phyloP scores from a whole-genome alignment of 2,113 vertebrate genomes.

The Laticauda laticaudata region DNA sequence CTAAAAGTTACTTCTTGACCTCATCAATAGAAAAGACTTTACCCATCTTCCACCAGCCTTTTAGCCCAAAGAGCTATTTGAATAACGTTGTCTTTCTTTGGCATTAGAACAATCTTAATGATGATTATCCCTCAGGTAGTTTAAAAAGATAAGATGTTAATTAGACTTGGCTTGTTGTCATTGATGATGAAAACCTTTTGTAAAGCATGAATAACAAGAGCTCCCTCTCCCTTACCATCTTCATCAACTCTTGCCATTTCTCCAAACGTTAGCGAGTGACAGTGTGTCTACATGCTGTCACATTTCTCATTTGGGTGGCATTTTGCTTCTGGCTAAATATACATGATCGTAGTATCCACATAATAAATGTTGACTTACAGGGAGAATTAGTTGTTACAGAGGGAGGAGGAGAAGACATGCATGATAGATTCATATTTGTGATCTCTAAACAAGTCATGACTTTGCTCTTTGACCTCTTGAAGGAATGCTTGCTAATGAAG shows the following conservation, averaged over 20 bases:
- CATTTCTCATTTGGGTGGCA: conserved; percentile 3
- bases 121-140: conserved; percentile 35
- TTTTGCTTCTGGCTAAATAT: conserved; percentile 25
- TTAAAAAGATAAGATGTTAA: conserved; percentile 52
- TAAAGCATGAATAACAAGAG: not conserved
- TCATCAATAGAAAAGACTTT: conserved; percentile 25
- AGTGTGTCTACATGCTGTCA: conserved; percentile 2
- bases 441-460: conserved; percentile 40
- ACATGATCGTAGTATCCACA: not conserved
- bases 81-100: conserved; percentile 40
- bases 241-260: conserved; percentile 13
- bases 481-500: not conserved
- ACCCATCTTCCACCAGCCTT: not conserved
- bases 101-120: conserved; percentile 38
- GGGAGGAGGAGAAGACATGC: not conserved
- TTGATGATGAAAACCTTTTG: conserved; percentile 45
- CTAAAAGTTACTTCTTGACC: not conserved
- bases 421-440: conserved; percentile 15
- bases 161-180: conserved; percentile 27
- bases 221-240: not conserved
- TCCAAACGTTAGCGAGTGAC: conserved; percentile 21
- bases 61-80: conserved; percentile 27
- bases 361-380: conserved; percentile 26
- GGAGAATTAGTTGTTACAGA: not conserved
- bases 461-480: not conserved